Base-by-base conservation (phyloP, 1,140 invertebrate genomes). In the Plodia interpunctella region DNA sequence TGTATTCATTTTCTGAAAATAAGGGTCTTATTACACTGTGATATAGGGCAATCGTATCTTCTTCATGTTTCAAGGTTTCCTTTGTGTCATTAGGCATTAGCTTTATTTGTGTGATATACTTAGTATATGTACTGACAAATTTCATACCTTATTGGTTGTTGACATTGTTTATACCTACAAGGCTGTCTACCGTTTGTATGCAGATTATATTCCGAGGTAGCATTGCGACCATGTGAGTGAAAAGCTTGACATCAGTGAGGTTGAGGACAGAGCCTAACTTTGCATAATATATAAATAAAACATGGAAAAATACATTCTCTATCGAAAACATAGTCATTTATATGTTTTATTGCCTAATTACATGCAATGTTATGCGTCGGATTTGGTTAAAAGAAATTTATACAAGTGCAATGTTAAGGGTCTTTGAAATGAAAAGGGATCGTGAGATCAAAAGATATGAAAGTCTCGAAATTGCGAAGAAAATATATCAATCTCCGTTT, bases 11-110 rank as follows among this genome's bases (percentile, higher is more conserved):
- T 13, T 35, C 13, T 35, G 4, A 44, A 44, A 44, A 15, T 10
- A 15, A 17, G 38, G 13, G 2, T 56, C 55, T 55, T 49, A 49
- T 54, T 58, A 55, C 60, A 57, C 49, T 25, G 21, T 25, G 13
- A 44, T 2, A 44, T 13, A n/a, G 15, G 38, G 4, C 30, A 6
- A 44, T 44, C 38, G 15, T 15, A 44, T 35, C 38, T 15, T 44
- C 4, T 44, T 55, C 30, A 32, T 32, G 30, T 32, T 32, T 32
- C 30, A 32, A 32, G 30, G 30, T 32, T 8, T 32, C 9, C 30
- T 32, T 32, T 32, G 30, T 32, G 30, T 9, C 10, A 32, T 32
- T n/a, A n/a, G n/a, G n/a, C n/a, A 32, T 3, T 8, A 13, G 9
- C 32, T 35, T 35, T 35, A 35, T 35, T 35, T 35, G 32, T 11